phyloP scores from a whole-genome alignment of 92 coral and sea anemone species.

The Actinostola sp. region DNA sequence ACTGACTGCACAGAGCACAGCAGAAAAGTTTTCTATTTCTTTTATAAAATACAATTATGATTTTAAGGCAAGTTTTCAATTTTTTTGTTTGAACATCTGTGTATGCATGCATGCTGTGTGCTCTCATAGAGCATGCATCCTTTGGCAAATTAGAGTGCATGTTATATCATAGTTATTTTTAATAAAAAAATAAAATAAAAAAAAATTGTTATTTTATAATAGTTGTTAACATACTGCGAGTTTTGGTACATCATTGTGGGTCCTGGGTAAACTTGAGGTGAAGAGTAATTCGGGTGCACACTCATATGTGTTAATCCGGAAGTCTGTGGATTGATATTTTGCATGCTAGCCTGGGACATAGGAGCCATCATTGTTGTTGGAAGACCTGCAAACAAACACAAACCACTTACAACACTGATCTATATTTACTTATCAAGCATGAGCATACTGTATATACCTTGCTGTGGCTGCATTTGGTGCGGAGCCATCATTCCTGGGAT shows the following conservation, averaged over 20 bases:
- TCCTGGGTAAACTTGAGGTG: slow-evolving; percentile 63
- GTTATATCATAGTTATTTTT: background rate
- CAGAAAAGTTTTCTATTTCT: too few relatives aligned
- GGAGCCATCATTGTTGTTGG: slow-evolving; percentile 34
- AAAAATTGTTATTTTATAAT: background rate
- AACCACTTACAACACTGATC: background rate
- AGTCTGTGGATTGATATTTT: slow-evolving; percentile 10
- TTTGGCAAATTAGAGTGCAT: background rate
- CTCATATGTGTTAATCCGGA: slow-evolving; percentile 23
- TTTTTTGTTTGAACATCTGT: too few relatives aligned
- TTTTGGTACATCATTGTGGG: slow-evolving; percentile 66
- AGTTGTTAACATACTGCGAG: slow-evolving; percentile 84
- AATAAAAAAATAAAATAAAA: background rate
- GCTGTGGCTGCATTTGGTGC: slow-evolving; percentile 69
- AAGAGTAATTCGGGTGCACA: slow-evolving; percentile 52
- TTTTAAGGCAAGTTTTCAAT: too few relatives aligned
- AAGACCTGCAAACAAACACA: slow-evolving; percentile 18
- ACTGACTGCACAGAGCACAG: too few relatives aligned
- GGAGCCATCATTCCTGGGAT: slow-evolving; percentile 47
- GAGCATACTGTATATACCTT: slow-evolving; percentile 11
- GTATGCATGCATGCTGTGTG: too few relatives aligned
- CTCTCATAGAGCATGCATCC: too few relatives aligned
- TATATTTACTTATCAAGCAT: too few relatives aligned
- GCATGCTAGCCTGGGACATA: slow-evolving; percentile 54
- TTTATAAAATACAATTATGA: too few relatives aligned